Conservation (phyloP, 2,113 vertebrate genomes). For the Lathamus discolor region DNA sequence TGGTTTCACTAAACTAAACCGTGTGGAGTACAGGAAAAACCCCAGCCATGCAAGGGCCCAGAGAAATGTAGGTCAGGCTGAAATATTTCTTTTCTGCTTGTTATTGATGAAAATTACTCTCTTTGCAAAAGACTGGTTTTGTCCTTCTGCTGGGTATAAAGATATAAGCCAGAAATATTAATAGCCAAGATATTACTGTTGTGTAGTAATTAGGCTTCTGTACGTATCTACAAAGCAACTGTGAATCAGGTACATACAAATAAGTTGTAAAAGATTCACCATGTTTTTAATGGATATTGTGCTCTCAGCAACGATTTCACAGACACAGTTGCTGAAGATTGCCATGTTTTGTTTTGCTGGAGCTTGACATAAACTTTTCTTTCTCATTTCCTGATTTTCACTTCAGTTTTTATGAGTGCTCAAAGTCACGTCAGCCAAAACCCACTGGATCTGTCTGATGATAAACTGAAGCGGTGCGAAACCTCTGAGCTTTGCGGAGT, state of each 20-base stretch:
- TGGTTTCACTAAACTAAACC: neutral
- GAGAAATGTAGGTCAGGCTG: neutral
- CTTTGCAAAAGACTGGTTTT: neutral
- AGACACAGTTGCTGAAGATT: neutral
- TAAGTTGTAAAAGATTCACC: neutral
- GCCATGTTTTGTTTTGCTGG: neutral
- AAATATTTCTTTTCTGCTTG: neutral
- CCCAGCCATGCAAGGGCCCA: neutral
- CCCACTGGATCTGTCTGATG: neutral
- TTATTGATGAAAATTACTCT: neutral
- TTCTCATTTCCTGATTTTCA: neutral
- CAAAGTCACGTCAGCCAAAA: neutral
- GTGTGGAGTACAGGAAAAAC: neutral
- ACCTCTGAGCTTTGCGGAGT: neutral
- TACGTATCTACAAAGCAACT: neutral
- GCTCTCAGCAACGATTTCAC: neutral
- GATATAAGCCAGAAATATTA: neutral
- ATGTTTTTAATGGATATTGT: neutral
- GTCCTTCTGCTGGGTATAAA: neutral
- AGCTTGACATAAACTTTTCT: neutral
- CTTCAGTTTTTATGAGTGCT: neutral
- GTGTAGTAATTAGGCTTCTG: neutral
- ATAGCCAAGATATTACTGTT: neutral
- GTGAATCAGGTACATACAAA: neutral
- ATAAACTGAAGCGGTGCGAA: neutral